Evolutionary conservation across 1,140 invertebrate species (phyloP), one percentile per base, ranked within the genome.

Genomic region (Pantala flavescens): DNA sequence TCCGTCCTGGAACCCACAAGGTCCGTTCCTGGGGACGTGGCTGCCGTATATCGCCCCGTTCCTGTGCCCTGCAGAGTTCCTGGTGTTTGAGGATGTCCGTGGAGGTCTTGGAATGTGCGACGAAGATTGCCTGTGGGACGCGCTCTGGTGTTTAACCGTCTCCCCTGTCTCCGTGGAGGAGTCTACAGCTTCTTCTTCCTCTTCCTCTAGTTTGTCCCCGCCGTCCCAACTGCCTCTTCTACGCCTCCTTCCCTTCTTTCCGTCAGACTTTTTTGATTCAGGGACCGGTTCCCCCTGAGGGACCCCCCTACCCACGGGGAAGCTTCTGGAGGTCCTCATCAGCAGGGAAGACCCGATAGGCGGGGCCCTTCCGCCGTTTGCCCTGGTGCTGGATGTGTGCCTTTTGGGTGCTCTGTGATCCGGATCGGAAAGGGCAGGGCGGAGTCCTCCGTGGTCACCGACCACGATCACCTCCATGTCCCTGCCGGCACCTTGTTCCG

Each of bases 281-380:
- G 43, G 85, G 84, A 7, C 75, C 23, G 76, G 75, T 70, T 82
- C 82, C 16, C 49, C 49, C 16, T 3, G 12, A 63, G 49, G 49
- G 49, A 21, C 49, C 16, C 49, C 49, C 49, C 49, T 63, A 5
- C 49, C 49, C 49, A 63, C 49, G 0, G 86, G 86, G 77, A 87
- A 87, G 77, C 86, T 87, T 75, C 87, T 86, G 0, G 86, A 87
- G 2, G 85, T 77, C 74, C 85, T 83, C 81, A 74, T 78, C 82
- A 0, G 81, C 80, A 0, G 82, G 82, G 63, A 81, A 83, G 24
- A 82, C 70, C 70, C 43, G 11, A n/a, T 24, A 75, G 19, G 76
- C 12, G 36, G 43, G n/a, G 75, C 24, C 23, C 49, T 16, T 16
- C 49, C n/a, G 49, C 49, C 49, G 49, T 21, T 63, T 3, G 3